phyloP scores from a whole-genome alignment of 2,888 invertebrate species.

The Rhorus exstirpatorius region DNA sequence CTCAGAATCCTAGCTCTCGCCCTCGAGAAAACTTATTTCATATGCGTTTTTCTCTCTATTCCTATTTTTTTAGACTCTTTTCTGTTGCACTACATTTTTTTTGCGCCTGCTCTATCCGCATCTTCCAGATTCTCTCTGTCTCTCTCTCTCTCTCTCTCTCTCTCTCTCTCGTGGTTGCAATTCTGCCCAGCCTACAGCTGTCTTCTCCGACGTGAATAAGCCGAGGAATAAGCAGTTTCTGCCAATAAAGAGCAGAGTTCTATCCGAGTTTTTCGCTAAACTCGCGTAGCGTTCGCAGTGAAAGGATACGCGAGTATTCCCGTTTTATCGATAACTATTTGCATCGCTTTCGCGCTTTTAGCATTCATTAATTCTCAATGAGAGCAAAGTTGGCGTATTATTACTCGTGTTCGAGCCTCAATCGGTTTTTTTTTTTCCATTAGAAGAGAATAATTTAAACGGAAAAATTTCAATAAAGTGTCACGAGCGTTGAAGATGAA shows the following conservation, averaged over 20 bases:
- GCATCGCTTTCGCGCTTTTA: background rate
- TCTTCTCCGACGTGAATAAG: no score
- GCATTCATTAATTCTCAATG: constrained; percentile 3
- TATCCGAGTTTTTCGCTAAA: background rate
- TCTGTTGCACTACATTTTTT: constrained; percentile 5
- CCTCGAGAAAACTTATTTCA: constrained; percentile 49
- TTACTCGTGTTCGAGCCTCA: no score
- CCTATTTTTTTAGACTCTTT: background rate
- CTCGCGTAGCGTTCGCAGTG: no score
- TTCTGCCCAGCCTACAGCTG: constrained; percentile 6
- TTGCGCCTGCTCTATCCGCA: constrained; percentile 3
- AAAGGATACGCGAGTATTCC: background rate
- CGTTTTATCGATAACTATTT: constrained; percentile 4
- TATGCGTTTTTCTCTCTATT: background rate
- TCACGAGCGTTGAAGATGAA: no score
- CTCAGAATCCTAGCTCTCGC: constrained; percentile 19
- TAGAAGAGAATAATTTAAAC: no score
- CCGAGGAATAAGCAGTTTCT: constrained; percentile 3
- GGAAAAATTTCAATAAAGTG: no score
- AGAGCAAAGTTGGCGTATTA: no score
- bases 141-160: no score
- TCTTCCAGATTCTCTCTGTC: no score
- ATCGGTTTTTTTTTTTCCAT: no score
- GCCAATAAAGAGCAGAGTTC: constrained; percentile 22
- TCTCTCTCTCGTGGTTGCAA: background rate